Conservation (phyloP, 2,797 vertebrate genomes). For the Nyctibius grandis region DNA sequence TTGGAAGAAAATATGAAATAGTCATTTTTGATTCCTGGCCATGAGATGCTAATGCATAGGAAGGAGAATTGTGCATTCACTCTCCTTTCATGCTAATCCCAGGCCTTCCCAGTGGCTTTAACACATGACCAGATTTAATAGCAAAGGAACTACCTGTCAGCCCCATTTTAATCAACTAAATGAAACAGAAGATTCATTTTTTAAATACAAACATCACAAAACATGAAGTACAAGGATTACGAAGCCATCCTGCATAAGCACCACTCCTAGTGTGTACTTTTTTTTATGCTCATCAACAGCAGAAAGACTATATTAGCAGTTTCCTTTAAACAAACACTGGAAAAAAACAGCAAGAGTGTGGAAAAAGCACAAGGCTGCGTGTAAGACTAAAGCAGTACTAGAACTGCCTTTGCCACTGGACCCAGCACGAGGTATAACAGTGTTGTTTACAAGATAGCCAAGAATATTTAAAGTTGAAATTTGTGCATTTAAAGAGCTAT, state of each 20-base stretch:
- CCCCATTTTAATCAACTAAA: not conserved
- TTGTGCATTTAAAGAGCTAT: not conserved
- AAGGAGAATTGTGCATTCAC: not conserved
- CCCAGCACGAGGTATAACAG: accelerated
- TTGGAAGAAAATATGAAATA: not conserved
- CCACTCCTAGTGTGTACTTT: not conserved
- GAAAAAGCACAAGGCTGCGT: accelerated
- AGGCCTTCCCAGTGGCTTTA: not conserved
- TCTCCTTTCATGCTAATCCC: not conserved
- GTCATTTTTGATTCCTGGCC: not conserved
- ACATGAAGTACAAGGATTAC: not conserved
- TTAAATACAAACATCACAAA: not conserved
- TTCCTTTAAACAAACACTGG: not conserved
- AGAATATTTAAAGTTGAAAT: not conserved
- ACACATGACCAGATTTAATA: not conserved
- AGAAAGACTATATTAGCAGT: not conserved
- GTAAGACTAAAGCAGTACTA: not conserved
- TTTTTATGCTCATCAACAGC: not conserved
- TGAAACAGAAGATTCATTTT: not conserved
- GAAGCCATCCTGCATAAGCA: not conserved
- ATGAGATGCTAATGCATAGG: not conserved
- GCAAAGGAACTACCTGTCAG: not conserved
- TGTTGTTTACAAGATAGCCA: not conserved
- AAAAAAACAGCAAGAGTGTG: not conserved
- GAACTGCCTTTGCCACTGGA: not conserved